Percentiles rank a stretch among this genome's conserved stretches.
Conservation (phyloP, 2,888 invertebrate genomes). For the Tetranychus piercei region DNA sequence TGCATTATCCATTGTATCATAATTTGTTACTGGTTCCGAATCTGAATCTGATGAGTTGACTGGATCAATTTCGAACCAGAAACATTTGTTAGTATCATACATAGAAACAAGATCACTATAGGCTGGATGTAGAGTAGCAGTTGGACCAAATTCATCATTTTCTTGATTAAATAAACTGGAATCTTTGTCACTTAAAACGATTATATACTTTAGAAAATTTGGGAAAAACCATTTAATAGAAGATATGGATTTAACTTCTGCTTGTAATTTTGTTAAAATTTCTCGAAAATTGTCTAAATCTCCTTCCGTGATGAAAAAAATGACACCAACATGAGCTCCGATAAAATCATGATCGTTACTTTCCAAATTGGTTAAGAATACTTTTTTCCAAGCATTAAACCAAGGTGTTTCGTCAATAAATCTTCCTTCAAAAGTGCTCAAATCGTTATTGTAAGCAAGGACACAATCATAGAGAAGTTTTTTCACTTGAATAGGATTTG, state of each 20-base stretch:
- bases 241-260: constrained; percentile 18
- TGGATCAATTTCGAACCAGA: constrained; percentile 14
- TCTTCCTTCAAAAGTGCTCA: background rate
- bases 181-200: constrained; percentile 35
- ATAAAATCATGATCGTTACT: constrained; percentile 85
- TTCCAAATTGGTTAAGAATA: constrained; percentile 51
- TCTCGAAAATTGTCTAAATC: constrained; percentile 31
- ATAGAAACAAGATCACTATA: constrained; percentile 6
- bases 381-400: constrained; percentile 88
- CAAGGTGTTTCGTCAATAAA: constrained; percentile 47
- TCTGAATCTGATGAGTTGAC: background rate
- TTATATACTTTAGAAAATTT: constrained; percentile 36
- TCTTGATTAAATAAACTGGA: background rate
- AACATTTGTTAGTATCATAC: constrained; percentile 20
- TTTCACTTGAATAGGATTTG: constrained; percentile 7
- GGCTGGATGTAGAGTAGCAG: background rate
- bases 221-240: constrained; percentile 36
- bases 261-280: constrained; percentile 15
- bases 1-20: background rate
- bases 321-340: constrained; percentile 66
- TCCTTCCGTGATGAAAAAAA: constrained; percentile 37
- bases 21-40: background rate
- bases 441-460: background rate
- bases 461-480: constrained; percentile 12
- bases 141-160: background rate